These are phyloP conservation scores for Champsocephalus gunnari DNA, from an alignment of 2,797 vertebrate species.

Conservation along the genomic window DNA sequence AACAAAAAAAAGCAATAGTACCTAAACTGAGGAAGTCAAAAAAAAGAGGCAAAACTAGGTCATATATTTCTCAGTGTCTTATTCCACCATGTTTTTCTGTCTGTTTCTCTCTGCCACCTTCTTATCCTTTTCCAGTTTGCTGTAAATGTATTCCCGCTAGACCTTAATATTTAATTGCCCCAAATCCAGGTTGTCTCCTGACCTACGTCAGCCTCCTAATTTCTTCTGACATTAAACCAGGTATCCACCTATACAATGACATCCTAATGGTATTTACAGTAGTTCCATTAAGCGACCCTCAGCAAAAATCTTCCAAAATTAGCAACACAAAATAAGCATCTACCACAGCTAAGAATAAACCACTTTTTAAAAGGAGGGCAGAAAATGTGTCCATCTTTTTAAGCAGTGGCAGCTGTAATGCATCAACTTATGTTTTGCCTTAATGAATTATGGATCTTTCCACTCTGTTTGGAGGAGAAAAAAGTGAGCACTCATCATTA, in stretches of 20 bases:
- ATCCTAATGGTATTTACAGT: not conserved
- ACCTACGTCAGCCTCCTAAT: constrained; percentile 21
- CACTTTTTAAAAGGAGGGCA: constrained; percentile 23
- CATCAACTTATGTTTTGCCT: constrained; percentile 52
- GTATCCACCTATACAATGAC: constrained; percentile 2
- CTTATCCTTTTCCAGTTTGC: constrained; percentile 46
- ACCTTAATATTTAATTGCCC: constrained; percentile 59
- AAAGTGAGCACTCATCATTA: constrained; percentile 60
- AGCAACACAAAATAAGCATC: constrained; percentile 4
- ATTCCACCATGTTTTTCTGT: constrained; percentile 34
- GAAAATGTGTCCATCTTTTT: constrained; percentile 42
- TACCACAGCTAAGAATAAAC: not conserved
- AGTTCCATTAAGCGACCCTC: constrained; percentile 15
- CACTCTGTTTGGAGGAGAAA: constrained; percentile 45
- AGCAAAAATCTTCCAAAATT: constrained; percentile 19
- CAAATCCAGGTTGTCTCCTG: constrained; percentile 43
- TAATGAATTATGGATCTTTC: constrained; percentile 69
- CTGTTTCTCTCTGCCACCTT: constrained; percentile 41
- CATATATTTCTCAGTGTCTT: constrained; percentile 60
- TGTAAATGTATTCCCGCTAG: constrained; percentile 53
- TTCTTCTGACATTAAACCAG: constrained; percentile 30
- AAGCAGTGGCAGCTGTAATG: constrained; percentile 53
- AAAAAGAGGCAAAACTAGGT: constrained; percentile 77
- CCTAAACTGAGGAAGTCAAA: constrained; percentile 67
- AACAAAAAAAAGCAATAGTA: constrained; percentile 49